Conservation (phyloP, 1,140 invertebrate species). For the Euwallacea similis region DNA sequence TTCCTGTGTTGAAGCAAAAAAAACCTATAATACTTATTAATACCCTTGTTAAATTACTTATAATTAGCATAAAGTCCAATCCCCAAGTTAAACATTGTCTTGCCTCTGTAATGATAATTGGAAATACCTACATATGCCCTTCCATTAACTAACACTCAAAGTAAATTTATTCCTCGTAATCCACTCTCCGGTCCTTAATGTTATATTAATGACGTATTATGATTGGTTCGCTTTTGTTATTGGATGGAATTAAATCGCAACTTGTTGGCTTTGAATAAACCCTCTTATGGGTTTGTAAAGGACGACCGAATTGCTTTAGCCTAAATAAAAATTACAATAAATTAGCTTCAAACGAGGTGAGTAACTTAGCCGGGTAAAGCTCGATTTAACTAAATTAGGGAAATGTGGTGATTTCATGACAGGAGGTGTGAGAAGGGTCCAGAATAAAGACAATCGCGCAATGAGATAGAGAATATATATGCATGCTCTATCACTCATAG, state of each 20-base stretch:
- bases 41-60: neutral
- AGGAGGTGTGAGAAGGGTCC: no score
- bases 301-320: neutral
- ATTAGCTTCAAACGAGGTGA: neutral
- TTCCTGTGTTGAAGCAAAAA: no score
- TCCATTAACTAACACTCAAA: conserved; percentile 11
- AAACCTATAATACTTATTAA: no score
- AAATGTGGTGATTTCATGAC: no score
- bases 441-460: no score
- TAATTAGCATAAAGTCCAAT: conserved; percentile 11
- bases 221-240: neutral
- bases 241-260: neutral
- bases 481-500: no score
- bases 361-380: no score
- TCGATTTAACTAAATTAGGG: no score
- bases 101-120: neutral
- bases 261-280: no score
- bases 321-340: neutral
- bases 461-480: no score
- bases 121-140: conserved; percentile 6
- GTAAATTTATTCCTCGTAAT: conserved; percentile 5
- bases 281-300: neutral
- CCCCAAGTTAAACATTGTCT: conserved; percentile 3
- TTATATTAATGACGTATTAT: conserved; percentile 10
- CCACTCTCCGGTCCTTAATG: conserved; percentile 6